Percentiles rank a stretch among this genome's conserved stretches.
These are phyloP conservation scores for Centropus bengalensis DNA, from an alignment of 2,113 vertebrate species.

Conservation along the genomic window DNA sequence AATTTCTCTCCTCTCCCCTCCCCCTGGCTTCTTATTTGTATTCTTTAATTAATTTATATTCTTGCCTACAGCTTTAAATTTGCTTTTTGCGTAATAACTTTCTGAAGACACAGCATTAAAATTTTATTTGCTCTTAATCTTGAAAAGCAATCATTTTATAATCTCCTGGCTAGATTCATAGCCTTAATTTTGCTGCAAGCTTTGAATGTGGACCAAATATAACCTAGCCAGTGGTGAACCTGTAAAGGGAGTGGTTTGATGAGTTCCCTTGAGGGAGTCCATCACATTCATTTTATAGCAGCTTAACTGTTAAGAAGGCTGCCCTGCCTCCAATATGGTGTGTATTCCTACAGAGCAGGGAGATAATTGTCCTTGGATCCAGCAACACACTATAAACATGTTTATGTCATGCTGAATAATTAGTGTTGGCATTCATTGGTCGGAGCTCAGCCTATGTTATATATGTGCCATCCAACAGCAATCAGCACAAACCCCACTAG, in stretches of 20 bases:
- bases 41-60: constrained; percentile 39
- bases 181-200: background rate
- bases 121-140: constrained; percentile 4
- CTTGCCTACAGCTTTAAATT: background rate
- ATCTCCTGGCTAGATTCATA: background rate
- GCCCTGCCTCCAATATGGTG: background rate
- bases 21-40: background rate
- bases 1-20: background rate
- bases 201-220: background rate
- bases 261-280: background rate
- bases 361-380: background rate
- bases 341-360: background rate
- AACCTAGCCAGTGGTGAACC: background rate
- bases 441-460: background rate
- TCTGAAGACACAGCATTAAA: background rate
- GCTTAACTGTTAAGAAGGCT: background rate
- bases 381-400: background rate
- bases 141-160: background rate
- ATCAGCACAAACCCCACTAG: background rate
- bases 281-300: background rate
- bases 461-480: background rate
- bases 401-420: background rate
- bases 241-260: background rate
- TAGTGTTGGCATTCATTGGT: background rate
- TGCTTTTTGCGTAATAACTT: background rate